A percentile compares a stretch with the other conserved stretches of the same genome.
These are phyloP conservation scores for Cristatella mucedo DNA, from an alignment of 2,888 invertebrate species.

Conservation along the genomic window DNA sequence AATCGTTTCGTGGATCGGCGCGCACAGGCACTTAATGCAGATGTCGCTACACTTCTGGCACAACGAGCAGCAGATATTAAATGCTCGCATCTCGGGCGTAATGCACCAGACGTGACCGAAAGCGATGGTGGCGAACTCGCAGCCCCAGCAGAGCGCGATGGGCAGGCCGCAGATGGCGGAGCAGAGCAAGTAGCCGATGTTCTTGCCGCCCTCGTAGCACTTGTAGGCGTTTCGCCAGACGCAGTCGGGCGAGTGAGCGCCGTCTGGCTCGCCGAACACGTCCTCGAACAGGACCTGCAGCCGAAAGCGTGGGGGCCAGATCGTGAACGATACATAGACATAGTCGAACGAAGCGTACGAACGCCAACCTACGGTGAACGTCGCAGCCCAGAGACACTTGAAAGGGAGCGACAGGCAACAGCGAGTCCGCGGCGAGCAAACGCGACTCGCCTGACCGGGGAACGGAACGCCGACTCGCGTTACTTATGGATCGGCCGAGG, in stretches of 20 bases:
- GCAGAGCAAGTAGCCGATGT: constrained; percentile 52
- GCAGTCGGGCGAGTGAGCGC: constrained; percentile 43
- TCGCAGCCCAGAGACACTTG: too few species aligned
- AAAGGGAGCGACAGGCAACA: too few species aligned
- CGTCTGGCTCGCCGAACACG: constrained; percentile 18
- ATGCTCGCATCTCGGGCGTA: constrained; percentile 50
- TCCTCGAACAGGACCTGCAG: constrained; percentile 40
- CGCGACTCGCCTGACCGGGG: too few species aligned
- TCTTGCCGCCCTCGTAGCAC: constrained; percentile 50
- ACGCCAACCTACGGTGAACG: too few species aligned
- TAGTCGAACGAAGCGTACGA: too few species aligned
- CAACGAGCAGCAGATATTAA: constrained; percentile 47
- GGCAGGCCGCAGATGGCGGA: constrained; percentile 51
- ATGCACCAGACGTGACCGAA: constrained; percentile 53
- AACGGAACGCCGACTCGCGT: too few species aligned
- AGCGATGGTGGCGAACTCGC: constrained; percentile 42
- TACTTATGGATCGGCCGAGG: too few species aligned
- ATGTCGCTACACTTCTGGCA: constrained; percentile 46
- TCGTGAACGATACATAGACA: too few species aligned
- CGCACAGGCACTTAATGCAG: constrained; percentile 47
- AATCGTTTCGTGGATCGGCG: constrained; percentile 47
- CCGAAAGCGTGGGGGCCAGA: too few species aligned
- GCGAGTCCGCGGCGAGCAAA: too few species aligned
- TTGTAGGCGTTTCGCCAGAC: constrained; percentile 52
- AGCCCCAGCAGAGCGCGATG: constrained; percentile 46